A percentile compares a stretch with the other conserved stretches of the same genome.
These are phyloP conservation scores for Austrolebias charrua DNA, from an alignment of 2,797 vertebrate species.

Conservation along the genomic window DNA sequence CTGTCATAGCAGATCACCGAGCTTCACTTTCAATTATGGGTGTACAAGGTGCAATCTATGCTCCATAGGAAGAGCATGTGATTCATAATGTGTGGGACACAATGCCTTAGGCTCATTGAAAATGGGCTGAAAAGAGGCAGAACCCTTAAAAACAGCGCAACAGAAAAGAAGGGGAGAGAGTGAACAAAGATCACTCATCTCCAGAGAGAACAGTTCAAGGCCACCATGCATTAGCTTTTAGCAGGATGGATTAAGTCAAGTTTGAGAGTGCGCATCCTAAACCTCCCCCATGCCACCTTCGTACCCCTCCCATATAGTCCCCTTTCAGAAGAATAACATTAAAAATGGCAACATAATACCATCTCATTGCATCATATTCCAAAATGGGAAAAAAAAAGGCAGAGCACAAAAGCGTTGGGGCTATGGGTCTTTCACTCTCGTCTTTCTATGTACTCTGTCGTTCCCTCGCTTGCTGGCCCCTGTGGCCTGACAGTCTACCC, in stretches of 20 bases:
- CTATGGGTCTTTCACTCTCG: slow-evolving; percentile 70
- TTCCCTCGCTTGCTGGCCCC: slow-evolving; percentile 66
- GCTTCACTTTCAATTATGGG: slow-evolving; percentile 76
- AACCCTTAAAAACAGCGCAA: slow-evolving; percentile 69
- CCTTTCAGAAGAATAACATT: slow-evolving; percentile 80
- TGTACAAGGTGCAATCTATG: slow-evolving; percentile 61
- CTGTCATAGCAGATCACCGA: slow-evolving; percentile 54
- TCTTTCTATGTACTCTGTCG: slow-evolving; percentile 67
- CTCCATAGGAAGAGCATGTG: slow-evolving; percentile 64
- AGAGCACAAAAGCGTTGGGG: slow-evolving; percentile 75
- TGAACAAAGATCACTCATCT: slow-evolving; percentile 74
- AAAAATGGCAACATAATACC: slow-evolving; percentile 84
- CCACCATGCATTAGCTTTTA: slow-evolving; percentile 87
- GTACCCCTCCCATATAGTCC: slow-evolving; percentile 65
- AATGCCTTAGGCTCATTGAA: slow-evolving; percentile 72
- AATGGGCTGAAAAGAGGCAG: slow-evolving; percentile 74
- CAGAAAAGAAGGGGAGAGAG: slow-evolving; percentile 49
- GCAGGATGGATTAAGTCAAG: slow-evolving; percentile 86
- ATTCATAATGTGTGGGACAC: slow-evolving; percentile 69
- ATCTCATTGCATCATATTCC: slow-evolving; percentile 85
- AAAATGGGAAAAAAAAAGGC: slow-evolving; percentile 67
- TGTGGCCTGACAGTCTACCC: slow-evolving; percentile 72
- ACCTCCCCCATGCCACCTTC: slow-evolving; percentile 62
- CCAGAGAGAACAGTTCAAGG: slow-evolving; percentile 77
- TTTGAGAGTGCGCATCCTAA: slow-evolving; percentile 81